Base-by-base conservation (phyloP, 2,888 invertebrate species). In the Ctenicera cuprea region DNA sequence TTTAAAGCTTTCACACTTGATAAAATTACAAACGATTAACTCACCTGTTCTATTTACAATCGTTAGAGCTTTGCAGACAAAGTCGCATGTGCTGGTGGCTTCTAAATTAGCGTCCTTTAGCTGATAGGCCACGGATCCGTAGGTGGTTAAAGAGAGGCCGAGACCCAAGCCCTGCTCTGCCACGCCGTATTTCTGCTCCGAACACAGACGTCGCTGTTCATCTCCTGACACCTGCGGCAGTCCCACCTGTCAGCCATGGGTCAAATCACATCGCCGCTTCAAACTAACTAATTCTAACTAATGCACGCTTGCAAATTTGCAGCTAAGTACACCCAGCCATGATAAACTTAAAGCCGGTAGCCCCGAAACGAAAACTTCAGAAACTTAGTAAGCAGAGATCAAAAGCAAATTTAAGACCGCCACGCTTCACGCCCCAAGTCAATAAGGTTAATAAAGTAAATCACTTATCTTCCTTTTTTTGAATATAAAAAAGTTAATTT, bases 91-190 rank as follows among this genome's bases (percentile, higher is more conserved):
- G 8, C 92, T 91, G 1, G 90, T 92, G 0, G 94, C 93, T 82
- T 94, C 94, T 87, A 93, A 90, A 80, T 94, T 94, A 68, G 94
- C 94, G 80, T 94, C 94, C 81, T 94, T 93, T 68, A 94, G 89
- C 85, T 94, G 94, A 83, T 94, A 94, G 43, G 93, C 93, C 79
- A 94, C 92, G 1, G 94, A 94, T 61, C 94, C 94, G 83, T 94
- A 94, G 0, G 93, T 93, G 3, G 92, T 91, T 3, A 89, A 84
- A 0, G 89, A 87, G 8, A 89, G 84, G 11, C 88, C 88, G 81
- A 88, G 67, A 78, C 79, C 85, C 75, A 81, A 81, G 67, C 85
- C 85, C 22, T 85, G 83, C 41, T 90, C 89, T 1, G 85, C 87
- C 0, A 88, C 87, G 65, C 89, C 89, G 82, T 91, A 91, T 59